phyloP scores from a whole-genome alignment of 2,797 vertebrate species.

The Neosilurus mollespiculum region DNA sequence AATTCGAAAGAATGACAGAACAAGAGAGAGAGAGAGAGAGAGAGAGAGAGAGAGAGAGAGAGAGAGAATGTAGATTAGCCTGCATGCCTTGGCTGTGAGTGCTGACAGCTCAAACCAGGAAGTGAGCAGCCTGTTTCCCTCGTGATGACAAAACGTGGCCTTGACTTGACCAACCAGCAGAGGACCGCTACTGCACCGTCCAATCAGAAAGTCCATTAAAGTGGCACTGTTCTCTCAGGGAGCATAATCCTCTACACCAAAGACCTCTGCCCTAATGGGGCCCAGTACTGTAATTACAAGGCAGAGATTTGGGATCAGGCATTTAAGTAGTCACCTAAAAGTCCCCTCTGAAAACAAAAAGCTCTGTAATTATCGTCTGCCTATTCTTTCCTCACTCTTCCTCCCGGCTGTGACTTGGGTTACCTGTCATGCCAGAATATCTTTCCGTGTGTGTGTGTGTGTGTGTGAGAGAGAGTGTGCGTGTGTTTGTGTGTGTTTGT shows the following conservation, averaged over 20 bases:
- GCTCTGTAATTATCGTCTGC: constrained; percentile 83
- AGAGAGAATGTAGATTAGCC: constrained; percentile 50
- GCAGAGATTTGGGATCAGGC: constrained; percentile 84
- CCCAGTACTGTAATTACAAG: constrained; percentile 86
- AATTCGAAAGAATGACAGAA: constrained; percentile 10
- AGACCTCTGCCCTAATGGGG: constrained; percentile 81
- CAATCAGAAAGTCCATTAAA: constrained; percentile 41
- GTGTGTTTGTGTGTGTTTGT: constrained; percentile 47
- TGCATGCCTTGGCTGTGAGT: constrained; percentile 27
- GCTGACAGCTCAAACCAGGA: constrained; percentile 49
- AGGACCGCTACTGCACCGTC: constrained; percentile 30
- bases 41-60: constrained; percentile 34
- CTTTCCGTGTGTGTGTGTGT: constrained; percentile 17
- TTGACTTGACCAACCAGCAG: constrained; percentile 36
- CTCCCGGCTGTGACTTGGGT: constrained; percentile 69
- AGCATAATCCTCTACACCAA: constrained; percentile 74
- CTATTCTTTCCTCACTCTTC: constrained; percentile 54
- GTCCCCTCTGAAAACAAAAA: constrained; percentile 82
- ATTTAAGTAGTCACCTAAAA: constrained; percentile 81
- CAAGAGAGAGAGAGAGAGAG: constrained; percentile 20
- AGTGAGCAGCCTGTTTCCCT: constrained; percentile 41
- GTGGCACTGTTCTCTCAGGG: constrained; percentile 45
- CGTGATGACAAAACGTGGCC: constrained; percentile 38
- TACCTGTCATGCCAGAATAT: constrained; percentile 79
- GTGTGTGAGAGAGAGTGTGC: constrained; percentile 1